These are phyloP conservation scores for Chelonoidis abingdonii DNA, from an alignment of 2,113 vertebrate species.

Conservation along the genomic window DNA sequence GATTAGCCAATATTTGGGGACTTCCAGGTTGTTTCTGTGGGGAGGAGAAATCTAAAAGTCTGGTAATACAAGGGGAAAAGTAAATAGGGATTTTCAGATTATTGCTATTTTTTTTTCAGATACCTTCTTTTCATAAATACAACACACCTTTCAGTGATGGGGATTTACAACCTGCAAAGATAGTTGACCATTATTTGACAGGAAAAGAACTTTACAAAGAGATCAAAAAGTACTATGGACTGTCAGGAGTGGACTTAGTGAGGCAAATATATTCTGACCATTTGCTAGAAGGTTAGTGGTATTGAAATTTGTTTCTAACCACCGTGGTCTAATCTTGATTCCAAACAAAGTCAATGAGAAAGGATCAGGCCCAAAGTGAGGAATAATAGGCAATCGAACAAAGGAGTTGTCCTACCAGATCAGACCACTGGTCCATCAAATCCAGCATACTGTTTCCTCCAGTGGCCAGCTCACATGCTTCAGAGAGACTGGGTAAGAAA, in stretches of 20 bases:
- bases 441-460: not conserved
- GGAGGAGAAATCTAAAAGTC: not conserved
- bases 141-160: not conserved
- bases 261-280: not conserved
- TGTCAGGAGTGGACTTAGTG: not conserved
- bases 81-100: not conserved
- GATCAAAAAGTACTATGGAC: not conserved
- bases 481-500: not conserved
- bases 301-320: conserved; percentile 9
- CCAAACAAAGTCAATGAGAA: not conserved
- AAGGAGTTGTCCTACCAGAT: fast-evolving
- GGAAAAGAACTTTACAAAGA: not conserved
- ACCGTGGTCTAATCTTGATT: not conserved
- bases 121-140: not conserved
- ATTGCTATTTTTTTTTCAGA: not conserved
- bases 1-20: too few species aligned
- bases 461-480: not conserved
- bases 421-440: not conserved
- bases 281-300: not conserved
- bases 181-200: not conserved
- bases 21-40: too few species aligned
- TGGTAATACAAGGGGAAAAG: not conserved
- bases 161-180: not conserved
- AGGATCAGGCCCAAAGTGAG: not conserved
- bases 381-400: not conserved